These are phyloP conservation scores for Telmatherina bonti DNA, from an alignment of 2,797 vertebrate genomes.

Conservation along the genomic window DNA sequence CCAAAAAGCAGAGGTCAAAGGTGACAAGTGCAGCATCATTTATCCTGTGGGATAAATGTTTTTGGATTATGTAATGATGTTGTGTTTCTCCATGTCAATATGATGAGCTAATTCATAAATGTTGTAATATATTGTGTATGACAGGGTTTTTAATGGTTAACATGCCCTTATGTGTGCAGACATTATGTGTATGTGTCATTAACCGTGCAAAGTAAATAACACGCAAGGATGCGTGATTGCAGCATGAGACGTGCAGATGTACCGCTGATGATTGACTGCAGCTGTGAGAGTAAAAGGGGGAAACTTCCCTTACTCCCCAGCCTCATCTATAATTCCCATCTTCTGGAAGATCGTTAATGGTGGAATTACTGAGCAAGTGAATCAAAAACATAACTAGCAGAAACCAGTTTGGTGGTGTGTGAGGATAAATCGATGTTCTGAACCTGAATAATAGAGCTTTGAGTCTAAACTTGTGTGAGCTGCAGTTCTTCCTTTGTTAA, in stretches of 20 bases:
- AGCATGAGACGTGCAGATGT: constrained; percentile 20
- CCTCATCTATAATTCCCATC: constrained; percentile 66
- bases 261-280: constrained; percentile 47
- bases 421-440: constrained; percentile 37
- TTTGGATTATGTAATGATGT: constrained; percentile 12
- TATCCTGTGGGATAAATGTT: not conserved
- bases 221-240: constrained; percentile 38
- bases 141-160: constrained; percentile 16
- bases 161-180: constrained; percentile 31
- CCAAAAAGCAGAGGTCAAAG: not conserved
- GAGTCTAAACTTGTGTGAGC: constrained; percentile 29
- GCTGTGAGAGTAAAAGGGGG: constrained; percentile 28
- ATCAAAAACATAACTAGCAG: constrained; percentile 26
- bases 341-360: constrained; percentile 61
- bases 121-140: constrained; percentile 1
- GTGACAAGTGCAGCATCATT: constrained; percentile 23
- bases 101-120: constrained; percentile 12
- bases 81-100: constrained; percentile 15
- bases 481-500: constrained; percentile 4
- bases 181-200: constrained; percentile 31
- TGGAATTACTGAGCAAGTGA: constrained; percentile 47
- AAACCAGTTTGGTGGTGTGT: constrained; percentile 23
- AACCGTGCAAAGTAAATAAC: constrained; percentile 45
- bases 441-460: constrained; percentile 10
- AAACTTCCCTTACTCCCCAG: constrained; percentile 55